Conservation (phyloP, 2,888 invertebrate species). For the Blastobasis adustella region DNA sequence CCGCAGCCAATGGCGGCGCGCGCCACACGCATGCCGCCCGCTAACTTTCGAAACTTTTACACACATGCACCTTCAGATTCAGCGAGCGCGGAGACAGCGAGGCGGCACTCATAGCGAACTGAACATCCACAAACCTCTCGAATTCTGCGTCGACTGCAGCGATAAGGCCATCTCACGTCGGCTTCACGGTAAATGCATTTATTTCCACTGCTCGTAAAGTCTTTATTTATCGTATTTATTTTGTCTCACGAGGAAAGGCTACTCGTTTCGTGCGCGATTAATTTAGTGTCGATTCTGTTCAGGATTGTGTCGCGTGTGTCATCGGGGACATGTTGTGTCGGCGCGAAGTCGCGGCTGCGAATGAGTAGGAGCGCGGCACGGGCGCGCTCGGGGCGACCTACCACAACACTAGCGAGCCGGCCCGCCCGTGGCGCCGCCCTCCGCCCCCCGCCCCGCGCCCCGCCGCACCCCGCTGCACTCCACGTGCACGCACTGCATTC, state of each 20-base stretch:
- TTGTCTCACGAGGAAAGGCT: background rate
- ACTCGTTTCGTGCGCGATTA: background rate
- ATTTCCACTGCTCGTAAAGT: conserved; percentile 45
- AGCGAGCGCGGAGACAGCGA: conserved; percentile 25
- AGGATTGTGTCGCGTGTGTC: conserved; percentile 1
- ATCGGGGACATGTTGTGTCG: conserved; percentile 50
- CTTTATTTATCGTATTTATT: conserved; percentile 4
- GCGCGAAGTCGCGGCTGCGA: conserved; percentile 52
- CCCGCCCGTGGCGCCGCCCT: conserved; percentile 38
- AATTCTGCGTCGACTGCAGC: conserved; percentile 73
- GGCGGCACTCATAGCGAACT: conserved; percentile 5
- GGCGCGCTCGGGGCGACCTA: conserved; percentile 72
- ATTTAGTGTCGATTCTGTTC: background rate
- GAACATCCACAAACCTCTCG: conserved; percentile 42
- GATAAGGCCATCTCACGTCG: conserved; percentile 76
- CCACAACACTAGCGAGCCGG: conserved; percentile 75
- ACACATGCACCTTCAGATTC: conserved; percentile 49
- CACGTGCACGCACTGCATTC: conserved; percentile 71
- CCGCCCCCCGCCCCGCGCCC: conserved; percentile 46
- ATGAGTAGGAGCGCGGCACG: conserved; percentile 45
- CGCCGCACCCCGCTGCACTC: conserved; percentile 46
- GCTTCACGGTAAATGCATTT: conserved; percentile 62
- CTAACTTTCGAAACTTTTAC: conserved; percentile 65
- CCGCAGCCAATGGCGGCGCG: conserved; percentile 55
- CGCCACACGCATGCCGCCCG: conserved; percentile 62